Percentiles rank a stretch among this genome's conserved stretches.
Evolutionary conservation across 1,140 invertebrate genomes (phyloP).

Genomic region (Antheraea pernyi): DNA sequence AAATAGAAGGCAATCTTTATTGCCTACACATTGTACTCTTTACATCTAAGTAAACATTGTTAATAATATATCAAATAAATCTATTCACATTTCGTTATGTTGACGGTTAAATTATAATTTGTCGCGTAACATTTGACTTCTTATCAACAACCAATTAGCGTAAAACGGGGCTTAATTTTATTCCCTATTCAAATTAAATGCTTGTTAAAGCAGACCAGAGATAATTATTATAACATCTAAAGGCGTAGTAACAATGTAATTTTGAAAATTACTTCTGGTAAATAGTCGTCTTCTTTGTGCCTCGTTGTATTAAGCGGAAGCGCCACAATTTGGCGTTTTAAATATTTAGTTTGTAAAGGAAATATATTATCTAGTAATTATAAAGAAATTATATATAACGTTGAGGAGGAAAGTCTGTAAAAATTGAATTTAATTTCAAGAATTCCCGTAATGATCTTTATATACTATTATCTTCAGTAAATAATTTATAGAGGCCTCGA

Average conservation of each 20-base stretch:
- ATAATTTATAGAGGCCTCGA: slow-evolving; percentile 43
- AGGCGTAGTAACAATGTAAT: slow-evolving; percentile 71
- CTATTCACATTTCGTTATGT: slow-evolving; percentile 17
- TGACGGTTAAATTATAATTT: slow-evolving; percentile 27
- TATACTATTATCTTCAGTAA: slow-evolving; percentile 18
- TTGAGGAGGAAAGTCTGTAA: background rate
- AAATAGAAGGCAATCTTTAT: slow-evolving; percentile 12
- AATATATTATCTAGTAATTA: slow-evolving; percentile 64
- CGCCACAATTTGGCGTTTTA: slow-evolving; percentile 67
- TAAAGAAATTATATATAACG: slow-evolving; percentile 51
- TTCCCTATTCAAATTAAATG: slow-evolving; percentile 52
- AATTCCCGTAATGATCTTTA: background rate
- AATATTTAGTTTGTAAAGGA: slow-evolving; percentile 72
- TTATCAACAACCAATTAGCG: slow-evolving; percentile 46
- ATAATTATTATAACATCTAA: slow-evolving; percentile 73
- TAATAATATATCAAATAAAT: background rate
- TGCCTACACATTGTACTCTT: background rate
- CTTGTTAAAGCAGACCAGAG: slow-evolving; percentile 68
- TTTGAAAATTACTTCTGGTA: slow-evolving; percentile 67
- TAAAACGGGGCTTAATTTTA: slow-evolving; percentile 54
- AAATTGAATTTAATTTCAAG: background rate
- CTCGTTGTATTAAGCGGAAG: slow-evolving; percentile 56
- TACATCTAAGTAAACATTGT: background rate
- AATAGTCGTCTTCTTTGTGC: slow-evolving; percentile 62
- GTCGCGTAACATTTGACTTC: slow-evolving; percentile 35